Base-by-base conservation (phyloP, 1,140 invertebrate species). In the Drosophila paulistorum region DNA sequence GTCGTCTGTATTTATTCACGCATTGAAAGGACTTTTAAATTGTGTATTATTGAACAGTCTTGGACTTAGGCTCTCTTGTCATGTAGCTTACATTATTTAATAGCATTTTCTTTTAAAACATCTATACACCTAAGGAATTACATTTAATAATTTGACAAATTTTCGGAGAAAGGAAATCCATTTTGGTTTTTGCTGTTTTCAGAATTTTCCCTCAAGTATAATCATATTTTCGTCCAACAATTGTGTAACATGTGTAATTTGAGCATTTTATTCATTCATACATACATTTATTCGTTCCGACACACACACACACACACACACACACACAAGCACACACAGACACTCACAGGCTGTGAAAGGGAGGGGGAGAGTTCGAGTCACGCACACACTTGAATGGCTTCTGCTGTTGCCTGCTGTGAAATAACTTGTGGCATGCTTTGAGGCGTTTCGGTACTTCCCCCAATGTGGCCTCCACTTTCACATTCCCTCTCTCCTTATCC, bases 201-300 rank as follows among this genome's bases (percentile, higher is more conserved):
- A 57, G 45, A 66, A 59, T 65, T 77, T 74, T 58, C 61, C 74
- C 81, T n/a, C 39, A 35, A 73, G 68, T 64, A 74, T 87, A 82
- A 87, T 86, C 83, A 87, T 74, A 82, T 82, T 82, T 79, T 71
- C 79, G 59, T 51, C 75, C 71, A 79, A 82, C 76, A 87, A 79
- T 87, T 87, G 83, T 87, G 74, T 80, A 87, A 87, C 83, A 87
- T 82, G 83, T 87, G 83, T 87, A 82, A 87, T 82, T 79, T 78
- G 76, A 82, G 65, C 77, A 87, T 87, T 87, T 87, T 80, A 79
- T 86, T 81, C 73, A 59, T 73, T 77, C 73, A 77, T 67, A 77
- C 75, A 77, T 77, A 72, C 68, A 77, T 77, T 77, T 71, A 77
- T 77, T 72, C 61, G 59, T 75, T 65, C 41, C 55, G 63, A 62